Base-by-base conservation (phyloP, 2,888 invertebrate genomes). In the Acrocera orbiculus region DNA sequence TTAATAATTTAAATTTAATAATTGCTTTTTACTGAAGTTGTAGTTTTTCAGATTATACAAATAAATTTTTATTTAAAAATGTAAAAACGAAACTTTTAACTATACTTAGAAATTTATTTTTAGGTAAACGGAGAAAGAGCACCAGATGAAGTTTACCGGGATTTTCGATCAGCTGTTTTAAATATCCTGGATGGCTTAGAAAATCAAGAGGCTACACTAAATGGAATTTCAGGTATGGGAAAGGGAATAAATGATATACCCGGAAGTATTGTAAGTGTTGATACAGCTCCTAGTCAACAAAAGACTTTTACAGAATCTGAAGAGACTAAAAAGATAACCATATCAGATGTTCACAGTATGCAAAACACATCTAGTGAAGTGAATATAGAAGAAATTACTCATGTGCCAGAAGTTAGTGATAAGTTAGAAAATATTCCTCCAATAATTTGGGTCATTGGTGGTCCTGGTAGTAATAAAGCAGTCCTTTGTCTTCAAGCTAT, bases 401-500 rank as follows among this genome's bases (percentile, higher is more conserved):
- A 23, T 19, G 25, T 11, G 10, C 28, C 32, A 25, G 36, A 39
- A 38, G 43, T 25, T 3, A 16, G 20, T 4, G 16, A 44, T 20
- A 46, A 40, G 14, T 44, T 37, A 13, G 36, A 40, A 36, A 32
- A 43, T 19, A 36, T 39, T n/a, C 62, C 63, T 2, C 58, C 65
- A 2, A 51, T 66, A 7, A 55, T 72, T 39, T 72, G 70, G 69
- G 68, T 77, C 6, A 73, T 77, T 26, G 86, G 89, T 8, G 90
- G 90, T 1, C 90, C 90, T 0, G 90, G 90, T 33, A 87, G 86
- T 53, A 87, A 89, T 54, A 92, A 92, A 56, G 78, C 80, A 2
- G 63, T 69, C 1, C 62, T 89, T 20, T 87, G 87, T 55, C 65
- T 73, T 36, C 72, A 75, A 43, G 81, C 79, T 0, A 69, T 75